A percentile compares a stretch with the other conserved stretches of the same genome.
Evolutionary conservation across 2,888 invertebrate genomes (phyloP).

Genomic region (Octonoba sinensis): DNA sequence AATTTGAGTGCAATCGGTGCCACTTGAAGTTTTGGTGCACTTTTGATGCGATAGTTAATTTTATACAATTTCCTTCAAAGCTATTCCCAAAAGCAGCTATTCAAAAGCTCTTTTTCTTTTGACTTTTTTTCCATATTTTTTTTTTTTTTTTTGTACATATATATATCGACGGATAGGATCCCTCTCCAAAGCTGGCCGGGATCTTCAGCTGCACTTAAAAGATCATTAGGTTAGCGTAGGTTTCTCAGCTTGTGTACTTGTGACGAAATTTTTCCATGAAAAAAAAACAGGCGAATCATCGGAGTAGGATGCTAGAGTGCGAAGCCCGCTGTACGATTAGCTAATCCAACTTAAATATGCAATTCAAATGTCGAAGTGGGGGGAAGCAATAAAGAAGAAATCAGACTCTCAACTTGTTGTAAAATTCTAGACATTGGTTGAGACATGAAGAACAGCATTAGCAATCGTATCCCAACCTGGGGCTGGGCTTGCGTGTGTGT

Average conservation of each 20-base stretch:
- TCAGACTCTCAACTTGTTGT: slow-evolving; percentile 33
- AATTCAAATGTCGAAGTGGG: slow-evolving; percentile 51
- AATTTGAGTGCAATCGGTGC: too few species aligned
- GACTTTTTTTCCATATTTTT: slow-evolving; percentile 27
- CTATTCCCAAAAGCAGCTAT: slow-evolving; percentile 10
- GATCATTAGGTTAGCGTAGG: slow-evolving; percentile 53
- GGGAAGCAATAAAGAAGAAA: slow-evolving; percentile 10
- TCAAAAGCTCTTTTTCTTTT: slow-evolving; percentile 27
- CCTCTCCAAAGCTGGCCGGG: slow-evolving; percentile 3
- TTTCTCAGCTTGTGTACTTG: slow-evolving; percentile 33
- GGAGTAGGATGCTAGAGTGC: slow-evolving; percentile 30
- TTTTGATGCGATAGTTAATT: too few species aligned
- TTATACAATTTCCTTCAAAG: too few species aligned
- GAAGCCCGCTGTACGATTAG: slow-evolving; percentile 29
- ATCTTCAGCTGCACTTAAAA: slow-evolving; percentile 45
- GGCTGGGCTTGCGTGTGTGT: slow-evolving; percentile 44
- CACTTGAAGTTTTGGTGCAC: too few species aligned
- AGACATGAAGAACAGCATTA: slow-evolving; percentile 45
- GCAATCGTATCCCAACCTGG: slow-evolving; percentile 30
- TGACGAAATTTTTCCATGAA: background rate
- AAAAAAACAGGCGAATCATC: slow-evolving; percentile 31
- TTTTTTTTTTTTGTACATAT: slow-evolving; percentile 20
- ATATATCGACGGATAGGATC: background rate
- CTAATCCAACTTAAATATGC: slow-evolving; percentile 61
- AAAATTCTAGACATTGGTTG: slow-evolving; percentile 47